A percentile compares a stretch with the other conserved stretches of the same genome.
Conservation (phyloP, 2,113 vertebrate species). For the Cryptotis parvus region DNA sequence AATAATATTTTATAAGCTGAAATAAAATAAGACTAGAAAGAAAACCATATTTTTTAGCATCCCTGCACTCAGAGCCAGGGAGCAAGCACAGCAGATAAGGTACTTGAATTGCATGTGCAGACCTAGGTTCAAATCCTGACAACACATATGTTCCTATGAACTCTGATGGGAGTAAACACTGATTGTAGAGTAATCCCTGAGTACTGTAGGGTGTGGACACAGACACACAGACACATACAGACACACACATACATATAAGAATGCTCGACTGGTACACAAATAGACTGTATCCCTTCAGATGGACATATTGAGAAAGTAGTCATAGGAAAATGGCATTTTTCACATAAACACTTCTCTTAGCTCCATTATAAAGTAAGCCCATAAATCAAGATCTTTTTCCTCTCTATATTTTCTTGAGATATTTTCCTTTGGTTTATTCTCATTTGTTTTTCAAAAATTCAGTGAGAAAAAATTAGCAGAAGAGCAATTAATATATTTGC, state of each 20-base stretch:
- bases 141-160: no score
- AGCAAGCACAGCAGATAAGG: no score
- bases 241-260: slow-evolving; percentile 25
- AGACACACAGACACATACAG: no score
- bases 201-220: no score
- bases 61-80: no score
- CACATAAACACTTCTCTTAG: background rate
- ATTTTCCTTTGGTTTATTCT: background rate
- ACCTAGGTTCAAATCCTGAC: no score
- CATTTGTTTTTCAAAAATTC: background rate
- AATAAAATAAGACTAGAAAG: no score
- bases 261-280: slow-evolving; percentile 59
- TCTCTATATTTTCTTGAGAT: slow-evolving; percentile 13
- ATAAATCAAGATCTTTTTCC: background rate
- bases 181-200: no score
- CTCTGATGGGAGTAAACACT: no score
- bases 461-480: background rate
- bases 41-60: background rate
- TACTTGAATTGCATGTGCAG: no score
- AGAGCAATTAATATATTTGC: slow-evolving; percentile 1
- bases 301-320: slow-evolving; percentile 54
- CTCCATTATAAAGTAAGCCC: slow-evolving; percentile 18
- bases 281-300: slow-evolving; percentile 60
- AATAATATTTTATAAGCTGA: slow-evolving; percentile 54
- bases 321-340: slow-evolving; percentile 54